phyloP scores from a whole-genome alignment of 2,888 invertebrate species.

The Rosalia funebris region DNA sequence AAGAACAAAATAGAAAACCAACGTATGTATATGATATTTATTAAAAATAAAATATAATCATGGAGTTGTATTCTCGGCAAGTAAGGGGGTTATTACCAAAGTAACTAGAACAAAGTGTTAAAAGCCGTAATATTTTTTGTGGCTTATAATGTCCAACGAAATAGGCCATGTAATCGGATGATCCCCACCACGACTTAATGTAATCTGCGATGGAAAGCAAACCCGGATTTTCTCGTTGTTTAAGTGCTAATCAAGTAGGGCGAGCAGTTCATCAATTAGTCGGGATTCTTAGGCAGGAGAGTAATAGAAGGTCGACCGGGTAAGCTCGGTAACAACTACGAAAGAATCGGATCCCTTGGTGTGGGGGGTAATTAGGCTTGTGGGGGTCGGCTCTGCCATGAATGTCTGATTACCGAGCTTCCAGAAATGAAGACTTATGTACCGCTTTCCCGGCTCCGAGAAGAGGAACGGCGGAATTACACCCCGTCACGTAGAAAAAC shows the following conservation, averaged over 20 bases:
- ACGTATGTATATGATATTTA: too few relatives aligned
- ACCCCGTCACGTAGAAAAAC: conserved; percentile 28
- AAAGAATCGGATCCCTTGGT: conserved; percentile 50
- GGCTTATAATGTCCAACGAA: conserved; percentile 19
- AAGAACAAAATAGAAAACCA: too few relatives aligned
- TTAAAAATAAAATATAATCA: too few relatives aligned
- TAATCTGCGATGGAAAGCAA: conserved; percentile 42
- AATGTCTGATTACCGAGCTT: conserved; percentile 49
- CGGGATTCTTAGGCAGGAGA: conserved; percentile 47
- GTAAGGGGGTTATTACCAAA: too few relatives aligned
- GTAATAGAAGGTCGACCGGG: conserved; percentile 35
- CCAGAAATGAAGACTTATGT: conserved; percentile 49
- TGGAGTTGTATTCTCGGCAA: too few relatives aligned
- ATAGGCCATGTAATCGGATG: conserved; percentile 38
- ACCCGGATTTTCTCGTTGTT: conserved; percentile 50
- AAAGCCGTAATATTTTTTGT: conserved; percentile 17
- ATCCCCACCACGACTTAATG: conserved; percentile 35
- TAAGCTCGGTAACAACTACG: conserved; percentile 46
- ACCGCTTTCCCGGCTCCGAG: conserved; percentile 30
- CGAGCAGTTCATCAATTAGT: conserved; percentile 54
- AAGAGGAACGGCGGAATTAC: conserved; percentile 32
- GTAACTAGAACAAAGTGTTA: conserved; percentile 11
- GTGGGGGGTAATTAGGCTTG: conserved; percentile 44
- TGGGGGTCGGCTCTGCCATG: conserved; percentile 46
- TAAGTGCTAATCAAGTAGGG: conserved; percentile 52